phyloP scores from a whole-genome alignment of 1,140 invertebrate species.

The Himalopsyche phryganea region DNA sequence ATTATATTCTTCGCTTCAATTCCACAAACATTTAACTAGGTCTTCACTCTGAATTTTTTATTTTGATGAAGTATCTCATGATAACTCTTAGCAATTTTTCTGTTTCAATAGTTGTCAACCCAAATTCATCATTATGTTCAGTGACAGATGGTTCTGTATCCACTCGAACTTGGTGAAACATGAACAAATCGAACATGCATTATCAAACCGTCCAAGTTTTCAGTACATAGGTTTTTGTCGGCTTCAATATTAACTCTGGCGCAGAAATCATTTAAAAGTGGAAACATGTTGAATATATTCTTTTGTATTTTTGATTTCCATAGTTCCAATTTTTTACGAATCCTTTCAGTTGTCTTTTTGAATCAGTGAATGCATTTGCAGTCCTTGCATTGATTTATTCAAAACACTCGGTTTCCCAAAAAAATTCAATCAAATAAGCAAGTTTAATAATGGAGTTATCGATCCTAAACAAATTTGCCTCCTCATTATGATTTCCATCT shows the following conservation, averaged over 20 bases:
- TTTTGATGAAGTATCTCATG: no score
- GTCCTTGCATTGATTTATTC: no score
- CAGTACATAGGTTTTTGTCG: no score
- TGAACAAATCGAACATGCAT: neutral
- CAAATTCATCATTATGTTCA: conserved; percentile 3
- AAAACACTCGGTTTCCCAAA: neutral
- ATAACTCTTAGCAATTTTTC: no score
- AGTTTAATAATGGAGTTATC: no score
- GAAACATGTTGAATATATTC: conserved; percentile 1
- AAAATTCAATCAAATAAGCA: conserved; percentile 1
- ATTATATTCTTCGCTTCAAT: no score
- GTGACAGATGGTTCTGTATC: neutral
- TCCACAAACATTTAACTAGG: no score
- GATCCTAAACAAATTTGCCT: conserved; percentile 5
- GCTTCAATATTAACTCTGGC: no score
- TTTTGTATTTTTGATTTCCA: conserved; percentile 5
- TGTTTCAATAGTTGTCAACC: no score
- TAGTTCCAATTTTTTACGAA: no score
- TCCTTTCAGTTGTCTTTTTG: neutral
- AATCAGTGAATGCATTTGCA: conserved; percentile 1
- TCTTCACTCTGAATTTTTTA: neutral
- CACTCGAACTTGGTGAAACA: neutral
- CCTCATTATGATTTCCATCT: neutral
- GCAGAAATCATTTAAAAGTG: conserved; percentile 5
- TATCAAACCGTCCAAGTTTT: conserved; percentile 2